Evolutionary conservation across 2,113 vertebrate species (phyloP), one percentile per base, ranked within the genome.

Genomic region (Scartelaos histophorus): DNA sequence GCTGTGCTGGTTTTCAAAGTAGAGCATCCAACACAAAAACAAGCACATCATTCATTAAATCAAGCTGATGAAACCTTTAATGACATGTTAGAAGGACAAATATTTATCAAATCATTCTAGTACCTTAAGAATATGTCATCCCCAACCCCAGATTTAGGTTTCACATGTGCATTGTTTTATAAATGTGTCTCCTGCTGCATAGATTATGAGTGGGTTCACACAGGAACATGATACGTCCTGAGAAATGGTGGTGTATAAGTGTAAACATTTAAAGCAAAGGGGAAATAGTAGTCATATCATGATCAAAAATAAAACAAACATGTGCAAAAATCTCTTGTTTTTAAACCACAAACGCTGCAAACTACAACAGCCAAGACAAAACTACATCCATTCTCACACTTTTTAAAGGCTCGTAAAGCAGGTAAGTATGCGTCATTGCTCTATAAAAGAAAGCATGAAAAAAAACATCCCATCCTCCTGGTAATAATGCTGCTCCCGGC

Each of bases 401-500:
- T 64, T 61, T 64, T 38, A 38, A 38, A 64, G 34, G 34, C 34
- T 43, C 5, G 25, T 62, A 62, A 64, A 64, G 9, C 19, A 64
- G 34, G 61, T 64, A 64, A 64, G 34, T 64, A 64, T 64, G 61
- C 61, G 34, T 38, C 61, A 64, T 64, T 21, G 34, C 17, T n/a
- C 61, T 38, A 64, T 64, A 64, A 64, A 64, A 64, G 3, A 38
- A 64, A 64, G 24, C 61, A 38, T 43, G 17, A 43, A 64, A 35
- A 64, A 64, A 64, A 64, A 43, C 29, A 34, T 64, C 61, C 61
- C 61, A 64, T 64, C 34, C 61, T 38, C 34, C 61, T 38, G 61
- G 34, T 64, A 43, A 64, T 47, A 45, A 22, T 66, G 43, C 34
- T 19, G 1, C 56, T 81, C 58, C 75, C 81, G 54, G 16, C 16